Base-by-base conservation (phyloP, 2,113 vertebrate species). In the Eudyptes chrysolophus region DNA sequence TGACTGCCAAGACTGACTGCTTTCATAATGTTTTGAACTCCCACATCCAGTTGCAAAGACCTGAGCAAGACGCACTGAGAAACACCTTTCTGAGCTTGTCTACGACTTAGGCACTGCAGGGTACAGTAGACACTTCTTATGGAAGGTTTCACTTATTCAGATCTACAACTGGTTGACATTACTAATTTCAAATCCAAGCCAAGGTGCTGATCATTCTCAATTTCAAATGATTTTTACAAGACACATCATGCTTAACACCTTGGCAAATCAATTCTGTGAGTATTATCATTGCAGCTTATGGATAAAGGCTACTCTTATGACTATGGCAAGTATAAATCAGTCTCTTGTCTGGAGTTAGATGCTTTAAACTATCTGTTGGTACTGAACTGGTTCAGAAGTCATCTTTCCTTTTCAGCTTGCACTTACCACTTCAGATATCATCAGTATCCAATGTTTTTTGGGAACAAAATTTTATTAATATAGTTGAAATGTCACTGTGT, bases 211-310 rank as follows among this genome's bases (percentile, higher is more conserved):
- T 74, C n/a, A 29, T 64, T 69, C 74, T 87, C 66, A 27, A 44
- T 62, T 88, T 69, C 64, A 75, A 90, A 64, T 48, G 8, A 81
- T 71, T 96, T 78, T 83, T 54, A 58, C 48, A 34, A 62, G 74
- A 72, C 32, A 68, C 25, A 65, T 34, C 46, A 34, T 3, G 24
- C 70, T 60, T 48, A 55, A 77, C 46, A 40, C 34, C 66, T 81
- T 38, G 48, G 64, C 76, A 95, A 93, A 88, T 79, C 42, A 79
- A 38, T 85, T 72, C 68, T 52, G 0, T 11, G 19, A 75, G 55
- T 17, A 69, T 65, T 60, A 46, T 38, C 49, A 32, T 44, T 92
- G 36, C 55, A 70, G 5, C 46, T 77, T 55, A 30, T 32, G 29
- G 80, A 61, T 76, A 92, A 71, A 86, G 60, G 60, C 38, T 89